Percentiles rank a stretch among this genome's conserved stretches.
Conservation (phyloP, 2,888 invertebrate species). For the Lagria hirta region DNA sequence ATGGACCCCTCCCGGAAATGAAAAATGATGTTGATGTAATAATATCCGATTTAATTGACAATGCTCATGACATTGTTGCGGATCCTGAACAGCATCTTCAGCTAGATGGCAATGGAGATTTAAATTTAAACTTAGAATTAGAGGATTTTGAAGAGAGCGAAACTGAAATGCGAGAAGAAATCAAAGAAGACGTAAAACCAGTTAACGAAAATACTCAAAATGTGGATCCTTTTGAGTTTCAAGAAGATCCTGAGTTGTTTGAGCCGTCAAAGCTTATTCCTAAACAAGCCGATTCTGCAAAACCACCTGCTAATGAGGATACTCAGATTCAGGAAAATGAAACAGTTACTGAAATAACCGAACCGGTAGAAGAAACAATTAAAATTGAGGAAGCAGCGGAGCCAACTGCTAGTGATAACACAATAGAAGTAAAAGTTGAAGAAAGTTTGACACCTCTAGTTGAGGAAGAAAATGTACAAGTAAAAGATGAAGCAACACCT, state of each 20-base stretch:
- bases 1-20: slow-evolving; percentile 57
- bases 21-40: slow-evolving; percentile 60
- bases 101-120: slow-evolving; percentile 50
- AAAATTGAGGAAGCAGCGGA: background rate
- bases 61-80: slow-evolving; percentile 52
- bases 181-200: slow-evolving; percentile 31
- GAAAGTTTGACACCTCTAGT: slow-evolving; percentile 37
- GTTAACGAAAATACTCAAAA: slow-evolving; percentile 30
- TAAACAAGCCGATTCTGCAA: slow-evolving; percentile 4
- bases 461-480: slow-evolving; percentile 43
- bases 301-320: slow-evolving; percentile 3
- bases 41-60: slow-evolving; percentile 59
- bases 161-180: slow-evolving; percentile 27
- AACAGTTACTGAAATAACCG: slow-evolving; percentile 30
- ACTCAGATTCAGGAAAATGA: slow-evolving; percentile 1
- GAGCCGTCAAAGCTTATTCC: slow-evolving; percentile 29
- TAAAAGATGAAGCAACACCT: slow-evolving; percentile 24
- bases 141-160: slow-evolving; percentile 48
- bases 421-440: slow-evolving; percentile 42
- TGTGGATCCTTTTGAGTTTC: slow-evolving; percentile 53
- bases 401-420: slow-evolving; percentile 12
- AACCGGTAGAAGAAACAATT: slow-evolving; percentile 30
- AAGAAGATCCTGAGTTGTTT: slow-evolving; percentile 50
- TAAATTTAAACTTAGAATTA: slow-evolving; percentile 50
- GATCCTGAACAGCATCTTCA: slow-evolving; percentile 53